Evolutionary conservation across 2,888 invertebrate species (phyloP).

Genomic region (Andricus curvator): DNA sequence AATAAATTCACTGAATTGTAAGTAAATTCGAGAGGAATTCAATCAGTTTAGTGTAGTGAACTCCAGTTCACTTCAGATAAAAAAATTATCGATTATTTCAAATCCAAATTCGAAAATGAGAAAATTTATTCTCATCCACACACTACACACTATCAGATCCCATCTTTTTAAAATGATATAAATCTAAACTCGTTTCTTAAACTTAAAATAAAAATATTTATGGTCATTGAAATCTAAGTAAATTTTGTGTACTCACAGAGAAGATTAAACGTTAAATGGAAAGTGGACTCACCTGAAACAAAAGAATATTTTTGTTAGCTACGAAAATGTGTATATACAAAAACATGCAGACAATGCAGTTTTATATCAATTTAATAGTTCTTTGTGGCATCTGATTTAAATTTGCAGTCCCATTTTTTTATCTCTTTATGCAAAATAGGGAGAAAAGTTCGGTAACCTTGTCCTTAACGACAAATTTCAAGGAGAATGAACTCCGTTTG

Average conservation of each 20-base stretch:
- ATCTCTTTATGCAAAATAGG: slow-evolving; percentile 12
- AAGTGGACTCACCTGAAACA: slow-evolving; percentile 2
- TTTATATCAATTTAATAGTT: background rate
- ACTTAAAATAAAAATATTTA: background rate
- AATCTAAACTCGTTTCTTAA: no score
- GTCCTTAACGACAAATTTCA: slow-evolving; percentile 29
- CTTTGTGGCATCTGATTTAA: slow-evolving; percentile 14
- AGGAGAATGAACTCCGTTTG: slow-evolving; percentile 27
- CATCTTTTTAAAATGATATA: no score
- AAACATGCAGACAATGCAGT: background rate
- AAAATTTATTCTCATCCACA: no score
- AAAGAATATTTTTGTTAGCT: background rate
- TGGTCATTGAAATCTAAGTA: background rate
- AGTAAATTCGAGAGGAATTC: no score
- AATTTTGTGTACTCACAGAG: background rate
- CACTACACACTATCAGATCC: no score
- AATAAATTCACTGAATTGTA: no score
- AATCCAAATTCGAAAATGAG: no score
- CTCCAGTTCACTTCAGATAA: no score
- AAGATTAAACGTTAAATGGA: background rate
- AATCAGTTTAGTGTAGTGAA: no score
- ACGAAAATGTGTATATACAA: background rate
- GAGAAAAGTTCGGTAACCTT: slow-evolving; percentile 8
- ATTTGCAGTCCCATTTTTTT: background rate
- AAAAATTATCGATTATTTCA: no score